A percentile compares a stretch with the other conserved stretches of the same genome.
These are phyloP conservation scores for Spizaetus ornatus DNA, from an alignment of 2,113 vertebrate genomes.

Conservation along the genomic window DNA sequence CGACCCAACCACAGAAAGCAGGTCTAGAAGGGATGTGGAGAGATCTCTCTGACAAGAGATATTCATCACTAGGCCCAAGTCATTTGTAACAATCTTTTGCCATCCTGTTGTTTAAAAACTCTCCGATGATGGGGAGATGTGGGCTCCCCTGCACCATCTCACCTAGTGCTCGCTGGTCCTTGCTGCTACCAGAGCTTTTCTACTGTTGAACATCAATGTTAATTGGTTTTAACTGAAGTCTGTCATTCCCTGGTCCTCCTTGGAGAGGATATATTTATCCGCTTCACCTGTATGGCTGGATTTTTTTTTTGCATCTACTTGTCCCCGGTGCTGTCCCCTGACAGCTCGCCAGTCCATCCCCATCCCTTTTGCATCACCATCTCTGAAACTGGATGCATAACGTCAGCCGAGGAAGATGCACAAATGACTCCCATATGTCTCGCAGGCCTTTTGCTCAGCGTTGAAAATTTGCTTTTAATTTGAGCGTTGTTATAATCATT, in stretches of 20 bases:
- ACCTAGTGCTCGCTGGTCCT: neutral
- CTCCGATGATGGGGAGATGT: rapidly evolving
- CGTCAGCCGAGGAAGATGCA: neutral
- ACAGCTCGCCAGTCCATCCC: neutral
- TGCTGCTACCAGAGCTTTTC: neutral
- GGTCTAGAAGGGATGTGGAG: neutral
- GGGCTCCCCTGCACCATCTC: rapidly evolving
- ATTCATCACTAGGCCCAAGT: rapidly evolving
- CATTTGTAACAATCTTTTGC: neutral
- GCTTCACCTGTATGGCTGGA: neutral
- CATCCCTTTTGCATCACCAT: neutral
- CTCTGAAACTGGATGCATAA: neutral
- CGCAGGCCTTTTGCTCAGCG: neutral
- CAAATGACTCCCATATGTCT: rapidly evolving
- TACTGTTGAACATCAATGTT: rapidly evolving
- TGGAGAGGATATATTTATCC: neutral
- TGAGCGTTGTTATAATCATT: neutral
- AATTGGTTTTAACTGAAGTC: neutral
- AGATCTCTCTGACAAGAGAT: neutral
- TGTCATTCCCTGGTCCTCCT: neutral
- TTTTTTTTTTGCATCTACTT: neutral
- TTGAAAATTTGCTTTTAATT: neutral
- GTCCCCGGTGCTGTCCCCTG: neutral
- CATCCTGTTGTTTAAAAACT: neutral
- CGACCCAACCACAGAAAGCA: neutral